Evolutionary conservation across 2,797 vertebrate species (phyloP), one percentile per base, ranked within the genome.

Genomic region (Phrynocephalus vlangalii): DNA sequence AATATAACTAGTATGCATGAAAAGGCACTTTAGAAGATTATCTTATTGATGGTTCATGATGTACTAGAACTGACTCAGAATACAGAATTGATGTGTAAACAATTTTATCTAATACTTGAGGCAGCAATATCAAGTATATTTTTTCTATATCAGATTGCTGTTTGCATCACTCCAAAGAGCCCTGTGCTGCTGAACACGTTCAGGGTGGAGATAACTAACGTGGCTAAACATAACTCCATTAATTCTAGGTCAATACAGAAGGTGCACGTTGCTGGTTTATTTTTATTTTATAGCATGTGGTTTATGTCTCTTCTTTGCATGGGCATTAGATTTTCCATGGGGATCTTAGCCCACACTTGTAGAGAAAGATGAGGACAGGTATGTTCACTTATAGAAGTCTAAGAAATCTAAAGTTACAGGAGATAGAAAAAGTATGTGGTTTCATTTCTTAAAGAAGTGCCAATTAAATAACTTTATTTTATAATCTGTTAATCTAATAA

Each of bases 391-490:
- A 20, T 63, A 70, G 71, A 18, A 83, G 10, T 84, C 48, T 5
- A 33, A 13, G 77, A 73, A 30, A 22, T 1, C n/a, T 77, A 6
- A 78, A 81, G 33, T 73, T 5, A 63, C 20, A 18, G 11, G 13
- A 63, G 5, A 20, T 22, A 63, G 38, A 63, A 63, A 16, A 63
- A 63, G 60, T 63, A 76, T 76, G 26, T 22, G 44, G 3, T 9
- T n/a, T 72, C 3, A 44, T 48, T 87, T 60, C 3, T 83, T 68
- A 38, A 83, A 83, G 26, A 24, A 68, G 9, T 82, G 44, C 30
- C 33, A 87, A 73, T 50, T 79, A 50, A 33, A 33, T 33, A 33
- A 33, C n/a, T 86, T 92, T 26, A 91, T 88, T 82, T 86, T 13
- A 38, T 75, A 6, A 70, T 75, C 0, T 5, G 70, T 78, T 56